Conservation (phyloP, 2,797 vertebrate genomes). For the Parauchenoglanis punctatus region DNA sequence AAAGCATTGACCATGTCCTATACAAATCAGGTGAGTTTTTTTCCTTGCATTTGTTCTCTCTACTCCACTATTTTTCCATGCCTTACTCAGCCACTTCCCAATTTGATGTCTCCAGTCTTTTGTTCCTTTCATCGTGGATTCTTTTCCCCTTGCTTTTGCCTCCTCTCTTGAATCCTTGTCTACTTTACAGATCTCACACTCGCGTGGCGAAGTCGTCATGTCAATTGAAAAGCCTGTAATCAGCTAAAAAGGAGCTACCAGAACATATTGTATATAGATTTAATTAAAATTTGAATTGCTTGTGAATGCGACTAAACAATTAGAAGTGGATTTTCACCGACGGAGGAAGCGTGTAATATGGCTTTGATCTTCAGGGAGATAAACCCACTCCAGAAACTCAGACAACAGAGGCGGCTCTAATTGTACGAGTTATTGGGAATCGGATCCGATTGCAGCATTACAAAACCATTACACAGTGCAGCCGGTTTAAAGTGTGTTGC, state of each 20-base stretch:
- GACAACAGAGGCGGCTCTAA: slow-evolving; percentile 8
- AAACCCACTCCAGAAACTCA: neutral
- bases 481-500: slow-evolving; percentile 25
- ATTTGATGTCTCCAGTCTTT: neutral
- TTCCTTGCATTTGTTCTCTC: neutral
- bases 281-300: slow-evolving; percentile 47
- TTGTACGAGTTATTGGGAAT: slow-evolving; percentile 13
- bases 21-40: neutral
- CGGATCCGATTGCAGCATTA: slow-evolving; percentile 10
- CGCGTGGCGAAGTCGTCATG: neutral
- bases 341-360: slow-evolving; percentile 29
- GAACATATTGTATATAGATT: slow-evolving; percentile 38
- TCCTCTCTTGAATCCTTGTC: neutral
- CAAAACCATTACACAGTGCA: slow-evolving; percentile 20
- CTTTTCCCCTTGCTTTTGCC: neutral
- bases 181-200: neutral
- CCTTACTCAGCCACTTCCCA: neutral
- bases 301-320: slow-evolving; percentile 48
- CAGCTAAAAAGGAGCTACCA: neutral
- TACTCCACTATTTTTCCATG: neutral
- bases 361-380: slow-evolving; percentile 41
- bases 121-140: neutral
- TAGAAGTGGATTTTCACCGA: slow-evolving; percentile 45
- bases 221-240: neutral
- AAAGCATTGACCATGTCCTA: neutral